Conservation (phyloP, 53 echinoderm and acorn worm species). For the Holothuria scabra region DNA sequence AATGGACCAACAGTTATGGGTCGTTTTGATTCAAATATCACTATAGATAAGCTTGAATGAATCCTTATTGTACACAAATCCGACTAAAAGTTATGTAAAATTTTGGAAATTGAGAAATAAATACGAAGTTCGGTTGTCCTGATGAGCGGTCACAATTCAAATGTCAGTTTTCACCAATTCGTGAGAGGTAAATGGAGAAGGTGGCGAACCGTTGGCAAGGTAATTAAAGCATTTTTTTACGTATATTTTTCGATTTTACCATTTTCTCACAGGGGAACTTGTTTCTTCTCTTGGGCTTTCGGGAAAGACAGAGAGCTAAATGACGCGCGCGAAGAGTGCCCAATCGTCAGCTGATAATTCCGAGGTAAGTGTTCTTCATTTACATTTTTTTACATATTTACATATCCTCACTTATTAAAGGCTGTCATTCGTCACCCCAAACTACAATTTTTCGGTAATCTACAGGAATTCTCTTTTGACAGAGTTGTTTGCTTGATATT, state of each 20-base stretch:
- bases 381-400: neutral
- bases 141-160: slow-evolving; percentile 21
- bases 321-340: slow-evolving; percentile 41
- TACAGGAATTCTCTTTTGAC: too few species aligned
- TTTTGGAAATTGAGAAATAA: too few species aligned
- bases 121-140: neutral
- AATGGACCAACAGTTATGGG: too few species aligned
- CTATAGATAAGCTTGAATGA: too few species aligned
- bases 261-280: slow-evolving; percentile 39
- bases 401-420: too few species aligned
- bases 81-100: too few species aligned
- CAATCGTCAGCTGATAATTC: slow-evolving; percentile 29
- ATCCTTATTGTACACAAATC: too few species aligned
- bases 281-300: slow-evolving; percentile 26
- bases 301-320: slow-evolving; percentile 24
- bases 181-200: slow-evolving; percentile 36
- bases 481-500: too few species aligned
- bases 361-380: neutral
- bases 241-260: slow-evolving; percentile 1
- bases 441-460: too few species aligned
- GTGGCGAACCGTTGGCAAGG: slow-evolving; percentile 35
- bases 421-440: too few species aligned
- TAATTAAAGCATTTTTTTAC: neutral
- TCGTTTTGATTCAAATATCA: too few species aligned
- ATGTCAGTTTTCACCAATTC: neutral